Base-by-base conservation (phyloP, 2,888 invertebrate genomes). In the Philereme vetulata region DNA sequence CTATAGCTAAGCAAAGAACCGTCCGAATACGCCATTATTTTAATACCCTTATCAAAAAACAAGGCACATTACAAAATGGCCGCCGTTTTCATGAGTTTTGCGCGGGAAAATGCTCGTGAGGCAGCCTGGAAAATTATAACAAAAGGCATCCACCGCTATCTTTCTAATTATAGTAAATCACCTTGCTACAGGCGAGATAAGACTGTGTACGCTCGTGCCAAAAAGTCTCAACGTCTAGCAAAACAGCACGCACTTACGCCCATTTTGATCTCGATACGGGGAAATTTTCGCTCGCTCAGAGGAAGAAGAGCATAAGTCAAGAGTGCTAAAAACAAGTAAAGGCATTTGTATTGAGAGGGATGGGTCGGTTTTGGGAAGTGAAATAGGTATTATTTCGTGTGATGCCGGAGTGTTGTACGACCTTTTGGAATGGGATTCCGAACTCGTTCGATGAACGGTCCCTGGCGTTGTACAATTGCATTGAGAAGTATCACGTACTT, bases 81-180 rank as follows among this genome's bases (percentile, higher is more conserved):
- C 77, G 84, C 84, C 86, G 82, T 89, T 91, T 90, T 88, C 89
- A 86, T 85, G 88, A 90, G 88, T 89, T 89, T 70, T 85, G 87
- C 86, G 85, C 88, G 89, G 86, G 87, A 87, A 90, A 90, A 82
- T 81, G 85, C 81, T 86, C 86, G 86, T 85, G 86, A 86, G 84
- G 84, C 85, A 81, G 88, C 86, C 90, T 87, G 90, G 88, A 90
- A 92, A 92, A 91, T 92, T 91, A 91, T 91, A 91, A 91, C 91
- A 92, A 92, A 90, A 91, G 91, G 90, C 90, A 88, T 90, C 91
- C 85, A 88, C 87, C 90, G 92, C 92, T 93, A 93, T 93, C 93
- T 93, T 88, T 90, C 90, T 92, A 92, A 93, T 93, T 93, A 93
- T 91, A 89, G 89, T 91, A 91, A 90, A 91, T 91, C 91, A 91